These are phyloP conservation scores for Solenopsis fugax DNA, from an alignment of 1,140 invertebrate genomes.

Conservation along the genomic window DNA sequence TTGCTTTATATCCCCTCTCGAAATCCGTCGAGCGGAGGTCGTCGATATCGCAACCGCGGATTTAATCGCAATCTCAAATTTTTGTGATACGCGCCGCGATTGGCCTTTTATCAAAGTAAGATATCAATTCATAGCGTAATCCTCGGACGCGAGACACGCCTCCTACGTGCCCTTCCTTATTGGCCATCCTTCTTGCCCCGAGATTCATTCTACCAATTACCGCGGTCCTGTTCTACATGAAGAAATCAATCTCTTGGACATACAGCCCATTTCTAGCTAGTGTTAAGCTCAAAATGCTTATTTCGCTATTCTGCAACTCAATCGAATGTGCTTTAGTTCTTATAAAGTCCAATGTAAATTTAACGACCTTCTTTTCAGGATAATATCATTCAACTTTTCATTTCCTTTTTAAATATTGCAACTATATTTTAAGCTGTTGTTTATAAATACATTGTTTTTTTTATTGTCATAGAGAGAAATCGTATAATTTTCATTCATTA, in stretches of 20 bases:
- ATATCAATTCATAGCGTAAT: slow-evolving; percentile 69
- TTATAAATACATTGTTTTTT: not conserved
- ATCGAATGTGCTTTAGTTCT: slow-evolving; percentile 11
- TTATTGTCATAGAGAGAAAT: not conserved
- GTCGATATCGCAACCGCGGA: not conserved
- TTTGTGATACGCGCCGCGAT: slow-evolving; percentile 44
- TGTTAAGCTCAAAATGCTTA: slow-evolving; percentile 47
- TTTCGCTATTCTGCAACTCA: slow-evolving; percentile 24
- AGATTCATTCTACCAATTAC: slow-evolving; percentile 84
- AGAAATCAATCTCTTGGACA: slow-evolving; percentile 72
- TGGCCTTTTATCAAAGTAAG: slow-evolving; percentile 58
- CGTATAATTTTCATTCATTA: not conserved
- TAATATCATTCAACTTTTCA: not conserved
- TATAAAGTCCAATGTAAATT: not conserved
- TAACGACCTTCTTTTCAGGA: not conserved
- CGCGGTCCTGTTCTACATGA: slow-evolving; percentile 80
- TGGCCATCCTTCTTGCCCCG: slow-evolving; percentile 80
- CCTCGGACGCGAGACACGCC: slow-evolving; percentile 78
- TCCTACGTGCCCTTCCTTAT: slow-evolving; percentile 84
- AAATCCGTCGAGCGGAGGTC: not conserved
- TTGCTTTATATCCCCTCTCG: not conserved
- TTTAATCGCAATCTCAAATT: slow-evolving; percentile 49
- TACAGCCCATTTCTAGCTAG: slow-evolving; percentile 19
- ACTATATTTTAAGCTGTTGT: not conserved
- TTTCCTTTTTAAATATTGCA: not conserved